phyloP scores from a whole-genome alignment of 2,888 invertebrate genomes.

The Euplagia quadripunctaria region DNA sequence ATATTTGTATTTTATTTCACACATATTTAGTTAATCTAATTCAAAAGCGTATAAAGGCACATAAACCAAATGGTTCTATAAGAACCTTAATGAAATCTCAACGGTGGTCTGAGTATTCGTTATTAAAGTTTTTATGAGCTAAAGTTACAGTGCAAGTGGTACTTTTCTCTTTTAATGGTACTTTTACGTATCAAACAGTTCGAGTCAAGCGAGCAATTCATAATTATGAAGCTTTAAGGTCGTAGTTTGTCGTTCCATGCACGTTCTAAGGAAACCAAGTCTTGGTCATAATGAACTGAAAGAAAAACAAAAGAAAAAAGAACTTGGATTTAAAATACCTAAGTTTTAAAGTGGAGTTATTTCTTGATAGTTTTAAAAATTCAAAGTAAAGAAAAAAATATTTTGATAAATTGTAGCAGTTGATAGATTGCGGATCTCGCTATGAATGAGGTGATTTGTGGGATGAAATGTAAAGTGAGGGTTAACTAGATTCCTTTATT shows the following conservation, averaged over 20 bases:
- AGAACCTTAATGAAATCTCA: slow-evolving; percentile 35
- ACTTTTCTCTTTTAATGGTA: slow-evolving; percentile 34
- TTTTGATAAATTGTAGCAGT: too few species aligned
- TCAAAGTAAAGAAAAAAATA: too few species aligned
- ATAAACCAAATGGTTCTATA: slow-evolving; percentile 35
- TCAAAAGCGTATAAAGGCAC: slow-evolving; percentile 22
- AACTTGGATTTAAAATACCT: background rate
- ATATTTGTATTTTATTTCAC: background rate
- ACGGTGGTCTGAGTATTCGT: slow-evolving; percentile 34
- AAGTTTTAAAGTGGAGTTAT: slow-evolving; percentile 1
- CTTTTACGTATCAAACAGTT: slow-evolving; percentile 46
- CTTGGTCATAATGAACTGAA: slow-evolving; percentile 1
- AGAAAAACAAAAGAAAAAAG: too few species aligned
- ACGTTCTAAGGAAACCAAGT: slow-evolving; percentile 13
- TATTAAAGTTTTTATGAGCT: slow-evolving; percentile 48
- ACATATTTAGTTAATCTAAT: slow-evolving; percentile 23
- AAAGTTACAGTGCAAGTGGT: slow-evolving; percentile 24
- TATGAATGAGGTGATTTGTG: too few species aligned
- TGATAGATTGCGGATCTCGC: too few species aligned
- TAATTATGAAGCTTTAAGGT: slow-evolving; percentile 38
- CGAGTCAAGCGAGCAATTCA: slow-evolving; percentile 35
- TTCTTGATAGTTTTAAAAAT: background rate
- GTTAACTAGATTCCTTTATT: too few species aligned
- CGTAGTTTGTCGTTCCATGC: slow-evolving; percentile 33
- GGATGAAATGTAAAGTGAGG: too few species aligned